These are phyloP conservation scores for Drosophila affinis DNA, from an alignment of 2,888 invertebrate species.

Conservation along the genomic window DNA sequence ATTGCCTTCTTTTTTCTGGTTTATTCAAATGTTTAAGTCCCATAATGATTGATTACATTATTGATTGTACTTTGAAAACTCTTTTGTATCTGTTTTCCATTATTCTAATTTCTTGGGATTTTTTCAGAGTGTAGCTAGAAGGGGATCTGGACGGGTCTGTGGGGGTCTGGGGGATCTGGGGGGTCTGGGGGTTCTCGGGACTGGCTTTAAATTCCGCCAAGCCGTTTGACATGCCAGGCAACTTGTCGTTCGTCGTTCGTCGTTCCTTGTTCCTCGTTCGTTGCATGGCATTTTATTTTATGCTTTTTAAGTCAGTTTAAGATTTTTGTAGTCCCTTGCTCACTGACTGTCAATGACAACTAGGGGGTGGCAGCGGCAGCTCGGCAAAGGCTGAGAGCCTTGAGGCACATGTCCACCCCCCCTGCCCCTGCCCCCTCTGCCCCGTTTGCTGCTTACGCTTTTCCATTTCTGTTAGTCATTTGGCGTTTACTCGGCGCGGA, in stretches of 20 bases:
- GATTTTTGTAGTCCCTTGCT: constrained; percentile 61
- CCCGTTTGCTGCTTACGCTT: constrained; percentile 34
- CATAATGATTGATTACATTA: neutral
- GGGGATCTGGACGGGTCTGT: too few relatives aligned
- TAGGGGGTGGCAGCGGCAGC: constrained; percentile 13
- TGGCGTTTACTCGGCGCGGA: constrained; percentile 66
- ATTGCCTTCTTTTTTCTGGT: neutral
- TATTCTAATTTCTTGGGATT: neutral
- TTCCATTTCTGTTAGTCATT: constrained; percentile 66
- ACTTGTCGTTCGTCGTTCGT: constrained; percentile 39
- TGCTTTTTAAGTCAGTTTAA: constrained; percentile 76
- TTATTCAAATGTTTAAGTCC: neutral
- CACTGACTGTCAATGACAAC: constrained; percentile 64
- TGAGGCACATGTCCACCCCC: constrained; percentile 5
- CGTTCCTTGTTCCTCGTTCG: constrained; percentile 32
- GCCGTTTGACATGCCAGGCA: constrained; percentile 56
- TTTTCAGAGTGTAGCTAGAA: neutral
- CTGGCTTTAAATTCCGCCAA: constrained; percentile 64
- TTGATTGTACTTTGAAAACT: neutral
- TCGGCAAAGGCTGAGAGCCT: constrained; percentile 11
- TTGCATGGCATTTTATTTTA: constrained; percentile 61
- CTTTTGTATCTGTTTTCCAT: neutral
- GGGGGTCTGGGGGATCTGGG: neutral
- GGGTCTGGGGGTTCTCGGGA: constrained; percentile 4
- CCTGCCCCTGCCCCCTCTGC: neutral